Base-by-base conservation (phyloP, 1,140 invertebrate species). In the Plectus sambesii region DNA sequence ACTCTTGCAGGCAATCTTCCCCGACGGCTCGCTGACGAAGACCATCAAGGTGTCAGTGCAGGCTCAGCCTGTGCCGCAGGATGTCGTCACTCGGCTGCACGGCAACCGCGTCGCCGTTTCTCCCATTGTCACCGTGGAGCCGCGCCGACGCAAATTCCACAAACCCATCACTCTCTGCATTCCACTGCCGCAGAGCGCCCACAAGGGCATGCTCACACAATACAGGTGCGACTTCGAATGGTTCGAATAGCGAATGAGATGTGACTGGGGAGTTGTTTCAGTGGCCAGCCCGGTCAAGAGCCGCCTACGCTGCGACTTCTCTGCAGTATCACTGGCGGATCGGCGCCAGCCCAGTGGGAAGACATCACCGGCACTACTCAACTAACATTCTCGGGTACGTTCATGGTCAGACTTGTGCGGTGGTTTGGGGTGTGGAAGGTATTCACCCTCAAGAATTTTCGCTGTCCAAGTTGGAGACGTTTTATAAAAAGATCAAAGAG, bases 11-110 rank as follows among this genome's bases (percentile, higher is more conserved):
- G 93, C 93, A 0, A 88, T 97, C 20, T 98, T 99, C 76, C 94
- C 93, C 15, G 86, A 93, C 61, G 90, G 90, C 35, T 92, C 94
- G 2, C 78, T 99, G 26, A 98, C 90, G n/a, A 98, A 98, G 79
- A 94, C 93, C 71, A 99, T 98, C 72, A 93, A 92, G 85, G 90
- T 99, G 60, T 93, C 92, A 74, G 80, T 99, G 48, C 94, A 94
- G 87, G 92, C 92, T 39, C 92, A 97, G 75, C 89, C 92, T 42
- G 92, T 99, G 63, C 84, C 90, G 60, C 79, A 87, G 41, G 93
- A 98, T 69, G 75, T 97, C 55, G 90, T 93, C 30, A 83, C 87
- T 5, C 96, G 96, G 73, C 75, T 98, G 38, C 77, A 96, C 56
- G 93, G 93, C 19, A 93, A 96, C 72, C 84, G 93, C 47, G 90